Percentiles rank a stretch among this genome's conserved stretches.
Evolutionary conservation across 1,140 invertebrate genomes (phyloP).

Genomic region (Oncopodura yosiiana): DNA sequence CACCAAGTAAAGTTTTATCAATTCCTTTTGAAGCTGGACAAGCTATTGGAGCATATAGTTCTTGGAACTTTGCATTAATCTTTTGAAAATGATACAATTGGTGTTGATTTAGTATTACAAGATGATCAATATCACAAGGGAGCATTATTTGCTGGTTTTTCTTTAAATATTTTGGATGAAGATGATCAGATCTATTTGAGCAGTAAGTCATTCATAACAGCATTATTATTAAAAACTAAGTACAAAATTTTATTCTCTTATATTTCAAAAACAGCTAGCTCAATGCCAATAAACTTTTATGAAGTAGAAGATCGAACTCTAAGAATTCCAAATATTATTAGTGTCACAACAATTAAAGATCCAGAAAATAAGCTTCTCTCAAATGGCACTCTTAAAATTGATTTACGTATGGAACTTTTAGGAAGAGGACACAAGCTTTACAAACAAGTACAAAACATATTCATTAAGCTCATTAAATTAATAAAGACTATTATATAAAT

Average conservation of each 20-base stretch:
- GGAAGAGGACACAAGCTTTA: conserved; percentile 8
- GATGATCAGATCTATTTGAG: too few relatives aligned
- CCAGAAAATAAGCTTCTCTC: too few relatives aligned
- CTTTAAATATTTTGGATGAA: neutral
- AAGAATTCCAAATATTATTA: too few relatives aligned
- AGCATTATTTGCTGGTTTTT: neutral
- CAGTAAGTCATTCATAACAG: too few relatives aligned
- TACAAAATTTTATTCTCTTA: too few relatives aligned
- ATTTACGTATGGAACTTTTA: neutral
- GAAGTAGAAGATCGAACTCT: too few relatives aligned
- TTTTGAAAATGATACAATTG: neutral
- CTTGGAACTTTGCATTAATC: neutral
- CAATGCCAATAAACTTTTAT: too few relatives aligned
- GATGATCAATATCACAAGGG: neutral
- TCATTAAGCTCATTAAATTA: neutral
- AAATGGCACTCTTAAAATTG: neutral
- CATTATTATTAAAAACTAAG: too few relatives aligned
- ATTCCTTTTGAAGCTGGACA: neutral
- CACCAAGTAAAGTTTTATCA: neutral
- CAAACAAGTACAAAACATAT: neutral
- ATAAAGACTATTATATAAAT: too few relatives aligned
- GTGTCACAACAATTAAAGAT: too few relatives aligned
- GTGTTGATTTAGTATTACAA: neutral
- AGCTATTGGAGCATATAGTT: neutral
- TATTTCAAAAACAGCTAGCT: too few relatives aligned